Percentiles rank a stretch among this genome's conserved stretches.
These are phyloP conservation scores for Danio tinwini DNA, from an alignment of 2,797 vertebrate species.

Conservation along the genomic window DNA sequence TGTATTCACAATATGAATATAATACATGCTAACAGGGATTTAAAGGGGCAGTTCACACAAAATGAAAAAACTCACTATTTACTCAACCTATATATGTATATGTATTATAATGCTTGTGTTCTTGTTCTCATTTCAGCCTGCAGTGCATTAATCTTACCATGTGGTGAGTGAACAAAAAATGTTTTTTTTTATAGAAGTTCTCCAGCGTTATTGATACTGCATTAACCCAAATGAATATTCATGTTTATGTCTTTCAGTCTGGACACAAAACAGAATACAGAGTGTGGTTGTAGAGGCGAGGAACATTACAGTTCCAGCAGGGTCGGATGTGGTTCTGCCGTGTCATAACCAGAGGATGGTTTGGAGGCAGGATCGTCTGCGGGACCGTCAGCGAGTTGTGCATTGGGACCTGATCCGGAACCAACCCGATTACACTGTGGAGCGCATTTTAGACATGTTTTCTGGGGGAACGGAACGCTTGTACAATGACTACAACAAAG, in stretches of 20 bases:
- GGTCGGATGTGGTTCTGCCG: conserved; percentile 79
- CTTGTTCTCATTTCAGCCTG: conserved; percentile 73
- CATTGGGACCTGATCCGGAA: conserved; percentile 90
- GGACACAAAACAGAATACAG: conserved; percentile 69
- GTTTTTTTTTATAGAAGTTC: not conserved
- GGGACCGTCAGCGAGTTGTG: conserved; percentile 92
- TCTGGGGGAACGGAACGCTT: conserved; percentile 85
- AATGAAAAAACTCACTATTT: no score
- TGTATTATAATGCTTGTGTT: not conserved
- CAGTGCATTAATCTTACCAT: conserved; percentile 70
- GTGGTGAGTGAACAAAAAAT: conserved; percentile 68
- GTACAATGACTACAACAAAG: conserved; percentile 86
- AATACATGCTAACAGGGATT: not conserved
- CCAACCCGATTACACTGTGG: conserved; percentile 77
- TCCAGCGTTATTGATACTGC: not conserved
- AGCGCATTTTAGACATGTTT: conserved; percentile 92
- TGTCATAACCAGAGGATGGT: conserved; percentile 92
- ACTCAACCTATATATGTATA: no score
- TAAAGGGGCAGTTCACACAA: not conserved
- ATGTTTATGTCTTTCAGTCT: conserved; percentile 61
- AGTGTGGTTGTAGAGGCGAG: conserved; percentile 83
- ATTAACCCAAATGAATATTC: not conserved
- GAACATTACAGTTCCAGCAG: conserved; percentile 80
- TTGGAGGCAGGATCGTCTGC: conserved; percentile 89
- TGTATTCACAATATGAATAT: not conserved